Conservation (phyloP, 2,888 invertebrate species). For the Alsophila aescularia region DNA sequence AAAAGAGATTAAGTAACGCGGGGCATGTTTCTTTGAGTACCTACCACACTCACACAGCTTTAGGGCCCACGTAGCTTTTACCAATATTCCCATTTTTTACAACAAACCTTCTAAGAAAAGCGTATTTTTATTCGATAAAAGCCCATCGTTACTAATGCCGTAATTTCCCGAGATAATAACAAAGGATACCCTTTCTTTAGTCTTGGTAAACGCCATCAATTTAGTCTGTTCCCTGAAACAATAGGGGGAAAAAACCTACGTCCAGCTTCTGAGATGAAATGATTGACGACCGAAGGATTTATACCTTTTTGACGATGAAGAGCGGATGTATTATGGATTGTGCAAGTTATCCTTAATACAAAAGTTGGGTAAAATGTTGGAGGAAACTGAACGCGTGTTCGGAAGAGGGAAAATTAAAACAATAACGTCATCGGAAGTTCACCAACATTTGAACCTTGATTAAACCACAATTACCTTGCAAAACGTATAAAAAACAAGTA, state of each 20-base stretch:
- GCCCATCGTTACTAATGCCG: slow-evolving; percentile 17
- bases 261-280: slow-evolving; percentile 55
- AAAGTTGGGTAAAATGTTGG: background rate
- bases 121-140: slow-evolving; percentile 37
- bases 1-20: too few relatives aligned
- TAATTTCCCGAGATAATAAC: slow-evolving; percentile 41
- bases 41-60: too few relatives aligned
- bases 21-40: too few relatives aligned
- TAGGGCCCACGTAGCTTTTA: background rate
- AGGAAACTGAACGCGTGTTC: background rate
- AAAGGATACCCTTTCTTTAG: slow-evolving; percentile 58
- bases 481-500: too few relatives aligned
- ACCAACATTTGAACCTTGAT: too few relatives aligned
- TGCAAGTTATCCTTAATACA: slow-evolving; percentile 9
- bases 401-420: too few relatives aligned
- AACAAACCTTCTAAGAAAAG: slow-evolving; percentile 15
- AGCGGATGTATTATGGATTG: slow-evolving; percentile 13
- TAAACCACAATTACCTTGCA: too few relatives aligned
- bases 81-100: background rate
- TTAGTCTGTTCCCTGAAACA: slow-evolving; percentile 54
- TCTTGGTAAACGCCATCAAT: slow-evolving; percentile 58
- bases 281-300: slow-evolving; percentile 61
- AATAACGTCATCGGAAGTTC: too few relatives aligned
- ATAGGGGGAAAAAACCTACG: slow-evolving; percentile 51
- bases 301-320: slow-evolving; percentile 16